Conservation (phyloP, 2,113 vertebrate genomes). For the Mormyrus iriodes region DNA sequence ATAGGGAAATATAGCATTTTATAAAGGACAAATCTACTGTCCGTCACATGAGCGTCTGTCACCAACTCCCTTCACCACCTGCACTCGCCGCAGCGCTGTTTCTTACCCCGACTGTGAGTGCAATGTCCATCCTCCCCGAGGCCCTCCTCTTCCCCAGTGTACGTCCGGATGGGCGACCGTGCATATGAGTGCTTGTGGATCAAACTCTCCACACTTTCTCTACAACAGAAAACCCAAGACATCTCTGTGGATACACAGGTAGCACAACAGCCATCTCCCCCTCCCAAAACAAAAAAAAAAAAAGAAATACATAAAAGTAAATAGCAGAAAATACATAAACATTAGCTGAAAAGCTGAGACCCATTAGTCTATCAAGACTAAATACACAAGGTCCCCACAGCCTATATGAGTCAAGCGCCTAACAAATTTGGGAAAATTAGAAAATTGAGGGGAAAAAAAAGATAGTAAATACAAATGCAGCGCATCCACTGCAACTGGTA, state of each 20-base stretch:
- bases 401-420: neutral
- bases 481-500: neutral
- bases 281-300: neutral
- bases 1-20: neutral
- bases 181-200: constrained; percentile 99
- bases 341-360: too few species aligned
- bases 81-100: neutral
- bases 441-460: neutral
- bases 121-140: constrained; percentile 80
- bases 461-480: neutral
- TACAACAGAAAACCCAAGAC: constrained; percentile 59
- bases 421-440: neutral
- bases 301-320: neutral
- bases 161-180: constrained; percentile 91
- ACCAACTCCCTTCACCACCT: neutral
- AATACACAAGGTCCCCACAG: neutral
- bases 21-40: neutral
- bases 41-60: neutral
- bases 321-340: neutral
- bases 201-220: constrained; percentile 96
- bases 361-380: neutral
- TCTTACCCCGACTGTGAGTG: constrained; percentile 78
- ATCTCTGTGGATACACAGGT: constrained; percentile 29
- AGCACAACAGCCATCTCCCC: neutral
- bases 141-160: constrained; percentile 82